Conservation (phyloP, 2,888 invertebrate genomes). For the Eucera pruinosa region DNA sequence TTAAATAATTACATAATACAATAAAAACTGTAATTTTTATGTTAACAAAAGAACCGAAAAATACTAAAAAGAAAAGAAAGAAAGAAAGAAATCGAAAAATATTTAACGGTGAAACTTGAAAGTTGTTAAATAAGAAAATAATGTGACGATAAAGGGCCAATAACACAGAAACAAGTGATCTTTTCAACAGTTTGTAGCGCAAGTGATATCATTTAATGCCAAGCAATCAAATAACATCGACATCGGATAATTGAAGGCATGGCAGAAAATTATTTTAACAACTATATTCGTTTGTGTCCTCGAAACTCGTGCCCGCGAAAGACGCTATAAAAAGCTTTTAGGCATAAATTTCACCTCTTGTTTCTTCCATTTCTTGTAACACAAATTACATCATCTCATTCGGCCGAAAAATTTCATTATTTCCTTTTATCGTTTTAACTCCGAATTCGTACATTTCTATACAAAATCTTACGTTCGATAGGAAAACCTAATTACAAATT, state of each 20-base stretch:
- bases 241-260: conserved; percentile 27
- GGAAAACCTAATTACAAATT: neutral
- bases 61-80: neutral
- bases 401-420: conserved; percentile 1
- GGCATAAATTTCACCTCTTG: neutral
- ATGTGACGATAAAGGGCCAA: neutral
- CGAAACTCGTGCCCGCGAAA: conserved; percentile 7
- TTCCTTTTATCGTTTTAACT: neutral
- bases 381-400: neutral
- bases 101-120: neutral
- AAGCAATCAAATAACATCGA: conserved; percentile 32
- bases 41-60: neutral
- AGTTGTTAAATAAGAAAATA: neutral
- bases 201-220: conserved; percentile 31
- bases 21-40: neutral
- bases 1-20: neutral
- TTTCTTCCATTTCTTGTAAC: neutral
- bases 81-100: neutral
- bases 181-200: conserved; percentile 15
- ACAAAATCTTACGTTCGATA: neutral
- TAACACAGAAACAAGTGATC: conserved; percentile 10
- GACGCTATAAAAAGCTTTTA: conserved; percentile 2
- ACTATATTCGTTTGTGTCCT: conserved; percentile 10
- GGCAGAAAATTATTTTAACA: conserved; percentile 32
- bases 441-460: neutral